phyloP scores from a whole-genome alignment of 2,797 vertebrate genomes.

The Labroides dimidiatus region DNA sequence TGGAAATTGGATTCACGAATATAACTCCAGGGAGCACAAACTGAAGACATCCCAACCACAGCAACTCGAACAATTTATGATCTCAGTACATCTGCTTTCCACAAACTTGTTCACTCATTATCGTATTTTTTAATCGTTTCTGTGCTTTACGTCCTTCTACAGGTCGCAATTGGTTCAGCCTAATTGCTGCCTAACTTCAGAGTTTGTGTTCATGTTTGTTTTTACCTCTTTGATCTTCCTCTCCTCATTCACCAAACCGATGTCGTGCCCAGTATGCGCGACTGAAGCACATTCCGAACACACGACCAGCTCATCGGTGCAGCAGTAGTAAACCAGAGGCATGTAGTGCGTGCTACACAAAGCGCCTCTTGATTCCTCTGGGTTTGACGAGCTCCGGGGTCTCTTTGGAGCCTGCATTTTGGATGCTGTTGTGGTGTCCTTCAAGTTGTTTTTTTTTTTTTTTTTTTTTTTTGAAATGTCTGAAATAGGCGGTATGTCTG shows the following conservation, averaged over 20 bases:
- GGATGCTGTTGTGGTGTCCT: neutral
- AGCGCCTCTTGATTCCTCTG: neutral
- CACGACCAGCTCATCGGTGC: conserved; percentile 48
- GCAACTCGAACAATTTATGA: too few relatives aligned
- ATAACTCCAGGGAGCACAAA: too few relatives aligned
- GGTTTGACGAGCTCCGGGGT: neutral
- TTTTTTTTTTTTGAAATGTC: conserved; percentile 31
- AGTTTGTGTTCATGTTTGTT: neutral
- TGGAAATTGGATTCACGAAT: too few relatives aligned
- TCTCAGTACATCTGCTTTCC: too few relatives aligned
- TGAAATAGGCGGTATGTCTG: conserved; percentile 2
- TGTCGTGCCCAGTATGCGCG: conserved; percentile 54
- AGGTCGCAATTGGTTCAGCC: neutral
- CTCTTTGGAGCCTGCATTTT: neutral
- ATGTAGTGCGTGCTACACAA: conserved; percentile 42
- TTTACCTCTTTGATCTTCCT: conserved; percentile 18
- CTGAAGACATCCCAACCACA: too few relatives aligned
- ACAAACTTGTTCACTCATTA: too few relatives aligned
- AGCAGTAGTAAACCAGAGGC: conserved; percentile 57
- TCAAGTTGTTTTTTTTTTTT: too few relatives aligned
- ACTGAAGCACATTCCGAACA: conserved; percentile 44
- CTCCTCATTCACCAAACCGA: conserved; percentile 32
- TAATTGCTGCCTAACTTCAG: neutral
- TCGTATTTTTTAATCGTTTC: too few relatives aligned
- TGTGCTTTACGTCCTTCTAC: too few relatives aligned